phyloP scores from a whole-genome alignment of 2,797 vertebrate species.

The Austrolebias charrua region DNA sequence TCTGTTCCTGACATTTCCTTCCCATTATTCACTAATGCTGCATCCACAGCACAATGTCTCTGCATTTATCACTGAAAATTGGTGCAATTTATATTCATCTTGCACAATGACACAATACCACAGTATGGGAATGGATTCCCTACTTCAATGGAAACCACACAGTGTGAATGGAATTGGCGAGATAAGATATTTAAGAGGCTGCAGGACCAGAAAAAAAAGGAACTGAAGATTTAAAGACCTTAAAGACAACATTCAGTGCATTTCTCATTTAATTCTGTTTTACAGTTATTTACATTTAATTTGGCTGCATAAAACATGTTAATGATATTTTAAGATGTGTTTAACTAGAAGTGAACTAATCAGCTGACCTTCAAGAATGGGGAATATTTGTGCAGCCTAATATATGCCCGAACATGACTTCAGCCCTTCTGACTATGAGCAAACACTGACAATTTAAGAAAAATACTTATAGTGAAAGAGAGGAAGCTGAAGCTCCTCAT shows the following conservation, averaged over 20 bases:
- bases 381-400: not conserved
- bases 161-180: slow-evolving; percentile 59
- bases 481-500: not conserved
- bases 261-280: slow-evolving; percentile 1
- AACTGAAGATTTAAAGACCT: slow-evolving; percentile 31
- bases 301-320: not conserved
- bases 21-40: slow-evolving; percentile 70
- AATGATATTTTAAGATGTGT: slow-evolving; percentile 1
- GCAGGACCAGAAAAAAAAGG: slow-evolving; percentile 28
- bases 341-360: not conserved
- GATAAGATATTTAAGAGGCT: slow-evolving; percentile 56
- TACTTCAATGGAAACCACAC: slow-evolving; percentile 57
- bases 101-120: slow-evolving; percentile 57
- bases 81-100: slow-evolving; percentile 74
- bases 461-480: not conserved
- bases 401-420: not conserved
- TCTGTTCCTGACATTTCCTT: slow-evolving; percentile 67
- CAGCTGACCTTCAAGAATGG: not conserved
- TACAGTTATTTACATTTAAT: slow-evolving; percentile 12
- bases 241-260: slow-evolving; percentile 14
- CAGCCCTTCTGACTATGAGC: too few species aligned
- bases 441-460: too few species aligned
- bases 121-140: slow-evolving; percentile 58
- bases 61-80: slow-evolving; percentile 70
- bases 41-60: slow-evolving; percentile 64